Evolutionary conservation across 2,797 vertebrate genomes (phyloP), one percentile per base, ranked within the genome.

Genomic region (Arremon brunneinucha): DNA sequence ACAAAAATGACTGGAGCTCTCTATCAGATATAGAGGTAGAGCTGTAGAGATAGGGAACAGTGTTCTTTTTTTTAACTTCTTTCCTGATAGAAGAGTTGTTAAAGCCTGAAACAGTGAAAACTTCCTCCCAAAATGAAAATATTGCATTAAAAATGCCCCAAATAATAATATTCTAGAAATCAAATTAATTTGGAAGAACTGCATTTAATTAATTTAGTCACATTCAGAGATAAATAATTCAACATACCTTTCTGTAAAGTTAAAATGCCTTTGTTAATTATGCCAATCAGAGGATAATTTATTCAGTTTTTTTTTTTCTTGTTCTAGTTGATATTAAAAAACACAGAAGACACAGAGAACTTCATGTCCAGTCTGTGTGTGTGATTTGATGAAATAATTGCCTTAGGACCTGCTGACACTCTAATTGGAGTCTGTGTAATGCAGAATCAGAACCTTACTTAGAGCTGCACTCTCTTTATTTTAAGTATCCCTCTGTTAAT

Each of bases 1-100:
- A 94, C 82, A 97, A 96, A 97, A 96, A 94, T 94, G 93, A 67
- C 94, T 97, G 79, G 95, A 95, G 92, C 95, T 97, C 89, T 41
- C 90, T 87, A 96, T 97, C 97, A 96, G 96, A 97, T 98, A 64
- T 59, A 89, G 95, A 95, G 65, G 89, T 59, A 72, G 83, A 95
- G 93, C 78, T 86, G 44, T 34, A 71, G 88, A 90, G 85, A 69
- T 83, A 89, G 64, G 41, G 71, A 95, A 64, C 88, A 89, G 57
- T 52, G 39, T 89, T 84, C 44, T 86, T 90, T 77, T 90, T 41
- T 41, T 41, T 8, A 84, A 95, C 27, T 55, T 69, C 55, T 82
- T 50, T 95, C 39, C 35, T 71, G 78, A 93, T 95, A 86, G 96
- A 94, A 32, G 34, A 90, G 57, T 86, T 50, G 65, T 87, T 86